Conservation (phyloP, 2,797 vertebrate genomes). For the Columba guinea region DNA sequence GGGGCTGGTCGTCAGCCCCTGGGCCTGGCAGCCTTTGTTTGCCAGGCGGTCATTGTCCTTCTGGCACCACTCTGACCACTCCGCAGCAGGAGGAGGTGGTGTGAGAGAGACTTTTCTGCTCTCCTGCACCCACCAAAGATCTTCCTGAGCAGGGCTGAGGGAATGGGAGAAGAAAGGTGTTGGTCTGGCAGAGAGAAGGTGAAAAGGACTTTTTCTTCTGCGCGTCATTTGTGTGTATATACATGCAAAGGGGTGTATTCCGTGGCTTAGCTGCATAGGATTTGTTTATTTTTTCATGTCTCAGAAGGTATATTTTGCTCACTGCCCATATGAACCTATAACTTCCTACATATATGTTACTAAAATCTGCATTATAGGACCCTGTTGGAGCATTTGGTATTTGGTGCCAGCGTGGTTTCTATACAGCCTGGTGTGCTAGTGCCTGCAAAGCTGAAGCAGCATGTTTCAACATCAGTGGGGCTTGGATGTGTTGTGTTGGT, state of each 20-base stretch:
- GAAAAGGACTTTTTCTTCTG: not conserved
- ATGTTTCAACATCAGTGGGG: not conserved
- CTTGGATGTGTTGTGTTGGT: too few relatives aligned
- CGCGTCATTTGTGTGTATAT: fast-evolving
- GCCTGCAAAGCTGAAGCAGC: not conserved
- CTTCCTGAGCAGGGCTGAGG: not conserved
- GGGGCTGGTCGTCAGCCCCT: not conserved
- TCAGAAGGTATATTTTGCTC: not conserved
- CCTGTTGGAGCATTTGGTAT: not conserved
- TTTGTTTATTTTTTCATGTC: not conserved
- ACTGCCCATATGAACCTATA: not conserved
- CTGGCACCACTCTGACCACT: not conserved
- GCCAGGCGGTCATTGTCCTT: fast-evolving
- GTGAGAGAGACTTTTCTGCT: not conserved
- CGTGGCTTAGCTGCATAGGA: not conserved
- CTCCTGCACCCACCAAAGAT: not conserved
- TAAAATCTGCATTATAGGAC: not conserved
- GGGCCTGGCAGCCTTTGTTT: not conserved
- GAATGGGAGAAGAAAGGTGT: not conserved
- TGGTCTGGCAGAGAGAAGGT: not conserved
- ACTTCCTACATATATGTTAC: fast-evolving
- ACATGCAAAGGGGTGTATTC: fast-evolving
- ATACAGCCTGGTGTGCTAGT: not conserved
- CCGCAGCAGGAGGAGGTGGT: too few relatives aligned
- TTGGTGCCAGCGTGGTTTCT: not conserved